Evolutionary conservation across 1,140 invertebrate genomes (phyloP).

Genomic region (Cyclargus thomasi): DNA sequence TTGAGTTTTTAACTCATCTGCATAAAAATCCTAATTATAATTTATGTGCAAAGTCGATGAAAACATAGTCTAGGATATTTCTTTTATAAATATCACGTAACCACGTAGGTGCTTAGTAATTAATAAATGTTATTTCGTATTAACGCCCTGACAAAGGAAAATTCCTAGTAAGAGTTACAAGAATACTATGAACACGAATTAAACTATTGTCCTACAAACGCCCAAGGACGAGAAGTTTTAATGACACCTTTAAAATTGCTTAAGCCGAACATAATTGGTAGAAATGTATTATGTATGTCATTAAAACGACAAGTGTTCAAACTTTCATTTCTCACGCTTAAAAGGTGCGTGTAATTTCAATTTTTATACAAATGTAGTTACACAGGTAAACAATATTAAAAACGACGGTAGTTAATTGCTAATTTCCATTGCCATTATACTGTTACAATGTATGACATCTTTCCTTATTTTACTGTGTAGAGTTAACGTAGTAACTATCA

Average conservation of each 20-base stretch:
- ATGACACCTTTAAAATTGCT: not conserved
- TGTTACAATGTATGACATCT: too few relatives aligned
- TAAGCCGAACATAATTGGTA: not conserved
- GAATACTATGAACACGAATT: not conserved
- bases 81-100: not conserved
- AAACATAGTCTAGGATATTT: too few relatives aligned
- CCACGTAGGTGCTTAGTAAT: not conserved
- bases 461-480: too few relatives aligned
- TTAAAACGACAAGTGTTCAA: not conserved
- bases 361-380: not conserved
- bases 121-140: not conserved
- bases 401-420: not conserved
- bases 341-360: not conserved
- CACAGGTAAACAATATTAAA: not conserved
- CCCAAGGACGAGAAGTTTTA: not conserved
- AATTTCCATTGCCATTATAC: not conserved
- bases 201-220: not conserved
- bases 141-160: not conserved
- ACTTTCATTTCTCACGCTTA: not conserved
- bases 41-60: too few relatives aligned
- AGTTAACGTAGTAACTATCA: too few relatives aligned
- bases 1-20: too few relatives aligned
- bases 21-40: too few relatives aligned
- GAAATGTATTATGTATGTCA: not conserved
- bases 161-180: not conserved